Conservation (phyloP, 2,888 invertebrate species). For the Villa cingulata region DNA sequence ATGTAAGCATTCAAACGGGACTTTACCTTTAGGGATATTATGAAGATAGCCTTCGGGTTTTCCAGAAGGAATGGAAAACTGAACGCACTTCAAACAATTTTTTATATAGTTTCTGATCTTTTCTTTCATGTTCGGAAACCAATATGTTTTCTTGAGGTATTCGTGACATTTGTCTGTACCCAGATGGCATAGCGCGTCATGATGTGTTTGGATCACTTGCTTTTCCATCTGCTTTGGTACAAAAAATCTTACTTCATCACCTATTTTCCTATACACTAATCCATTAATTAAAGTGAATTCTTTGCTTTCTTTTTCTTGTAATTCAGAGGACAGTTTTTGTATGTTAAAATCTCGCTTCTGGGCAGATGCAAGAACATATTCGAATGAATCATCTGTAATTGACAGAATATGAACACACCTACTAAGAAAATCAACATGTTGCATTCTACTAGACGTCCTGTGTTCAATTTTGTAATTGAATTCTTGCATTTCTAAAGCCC, state of each 20-base stretch:
- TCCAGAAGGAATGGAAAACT: not conserved
- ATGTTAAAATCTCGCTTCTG: slow-evolving; percentile 15
- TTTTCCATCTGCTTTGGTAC: slow-evolving; percentile 16
- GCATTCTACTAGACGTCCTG: slow-evolving; percentile 11
- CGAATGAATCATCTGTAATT: slow-evolving; percentile 8
- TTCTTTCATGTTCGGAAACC: slow-evolving; percentile 8
- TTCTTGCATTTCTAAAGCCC: slow-evolving; percentile 10
- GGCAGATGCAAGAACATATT: slow-evolving; percentile 8
- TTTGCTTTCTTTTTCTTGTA: slow-evolving; percentile 12
- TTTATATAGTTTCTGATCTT: slow-evolving; percentile 4
- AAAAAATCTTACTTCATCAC: slow-evolving; percentile 7
- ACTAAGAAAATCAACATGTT: slow-evolving; percentile 15
- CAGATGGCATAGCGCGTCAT: slow-evolving; percentile 20
- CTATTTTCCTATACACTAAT: slow-evolving; percentile 7
- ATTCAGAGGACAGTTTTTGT: slow-evolving; percentile 11
- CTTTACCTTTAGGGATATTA: slow-evolving; percentile 1
- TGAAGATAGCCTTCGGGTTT: not conserved
- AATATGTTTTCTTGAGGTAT: not conserved
- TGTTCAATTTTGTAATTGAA: slow-evolving; percentile 14
- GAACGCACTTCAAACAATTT: slow-evolving; percentile 3
- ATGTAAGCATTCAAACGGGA: slow-evolving; percentile 1
- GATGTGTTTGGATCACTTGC: slow-evolving; percentile 14
- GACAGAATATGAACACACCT: slow-evolving; percentile 9
- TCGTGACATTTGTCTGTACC: slow-evolving; percentile 7
- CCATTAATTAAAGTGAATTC: slow-evolving; percentile 9